Conservation (phyloP, 2,797 vertebrate genomes). For the Uromys caudimaculatus region DNA sequence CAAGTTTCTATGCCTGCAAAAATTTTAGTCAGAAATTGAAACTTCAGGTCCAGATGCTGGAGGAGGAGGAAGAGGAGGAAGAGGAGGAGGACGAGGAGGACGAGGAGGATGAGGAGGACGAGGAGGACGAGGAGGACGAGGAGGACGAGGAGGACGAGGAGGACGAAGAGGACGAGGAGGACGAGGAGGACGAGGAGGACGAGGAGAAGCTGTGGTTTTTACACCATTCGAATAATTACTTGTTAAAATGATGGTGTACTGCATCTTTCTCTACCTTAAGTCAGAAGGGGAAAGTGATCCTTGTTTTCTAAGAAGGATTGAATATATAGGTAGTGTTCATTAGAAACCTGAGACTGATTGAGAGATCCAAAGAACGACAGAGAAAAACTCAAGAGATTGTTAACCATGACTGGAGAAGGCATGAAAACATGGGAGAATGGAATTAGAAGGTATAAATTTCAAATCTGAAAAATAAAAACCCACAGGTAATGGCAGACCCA, state of each 20-base stretch:
- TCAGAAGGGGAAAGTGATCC: neutral
- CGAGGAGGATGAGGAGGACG: no score
- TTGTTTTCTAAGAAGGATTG: neutral
- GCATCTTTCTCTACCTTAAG: neutral
- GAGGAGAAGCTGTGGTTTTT: neutral
- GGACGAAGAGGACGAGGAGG: no score
- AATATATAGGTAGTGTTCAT: neutral
- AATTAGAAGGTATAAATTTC: neutral
- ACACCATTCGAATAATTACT: neutral
- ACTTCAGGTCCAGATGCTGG: neutral
- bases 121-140: no score
- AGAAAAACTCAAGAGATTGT: neutral
- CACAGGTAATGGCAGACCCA: neutral
- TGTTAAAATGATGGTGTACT: neutral
- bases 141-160: no score
- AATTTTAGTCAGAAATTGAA: slow-evolving; percentile 16
- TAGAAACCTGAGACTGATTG: neutral
- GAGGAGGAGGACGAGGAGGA: no score
- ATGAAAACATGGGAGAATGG: neutral
- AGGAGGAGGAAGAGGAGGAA: no score
- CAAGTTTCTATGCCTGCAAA: neutral
- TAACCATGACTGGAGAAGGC: neutral
- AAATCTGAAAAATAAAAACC: neutral
- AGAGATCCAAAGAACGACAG: neutral
- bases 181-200: no score